phyloP scores from a whole-genome alignment of 2,113 vertebrate species.

The Leucopsar rothschildi region DNA sequence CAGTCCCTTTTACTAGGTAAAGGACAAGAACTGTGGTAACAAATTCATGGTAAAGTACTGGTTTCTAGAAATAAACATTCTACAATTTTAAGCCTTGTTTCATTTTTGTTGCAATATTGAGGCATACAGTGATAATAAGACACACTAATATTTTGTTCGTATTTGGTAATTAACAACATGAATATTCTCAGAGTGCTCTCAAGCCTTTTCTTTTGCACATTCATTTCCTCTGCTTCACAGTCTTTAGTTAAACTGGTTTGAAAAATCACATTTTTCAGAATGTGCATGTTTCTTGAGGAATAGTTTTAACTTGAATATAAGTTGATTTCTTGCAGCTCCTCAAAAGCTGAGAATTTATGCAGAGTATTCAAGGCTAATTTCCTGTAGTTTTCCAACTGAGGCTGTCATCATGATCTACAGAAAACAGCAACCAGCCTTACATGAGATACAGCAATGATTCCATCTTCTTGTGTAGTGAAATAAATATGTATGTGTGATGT shows the following conservation, averaged over 20 bases:
- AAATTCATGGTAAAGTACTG: background rate
- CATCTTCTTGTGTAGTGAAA: background rate
- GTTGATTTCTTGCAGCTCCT: background rate
- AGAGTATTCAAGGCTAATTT: background rate
- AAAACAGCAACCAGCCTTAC: background rate
- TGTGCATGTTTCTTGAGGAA: background rate
- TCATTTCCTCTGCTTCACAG: background rate
- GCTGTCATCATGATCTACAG: background rate
- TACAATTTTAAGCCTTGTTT: background rate
- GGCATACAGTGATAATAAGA: background rate
- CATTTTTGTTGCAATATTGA: background rate
- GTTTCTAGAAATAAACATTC: background rate
- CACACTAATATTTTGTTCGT: background rate
- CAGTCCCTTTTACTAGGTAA: background rate
- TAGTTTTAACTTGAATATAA: background rate
- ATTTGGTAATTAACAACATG: background rate
- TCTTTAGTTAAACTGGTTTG: background rate
- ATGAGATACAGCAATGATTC: background rate
- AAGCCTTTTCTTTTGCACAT: background rate
- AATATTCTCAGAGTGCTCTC: background rate
- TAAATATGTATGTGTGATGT: background rate
- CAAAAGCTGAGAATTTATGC: background rate
- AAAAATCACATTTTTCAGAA: background rate
- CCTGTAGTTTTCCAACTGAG: background rate
- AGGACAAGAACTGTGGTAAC: background rate